Conservation (phyloP, 2,797 vertebrate genomes). For the Tachyglossus aculeatus region DNA sequence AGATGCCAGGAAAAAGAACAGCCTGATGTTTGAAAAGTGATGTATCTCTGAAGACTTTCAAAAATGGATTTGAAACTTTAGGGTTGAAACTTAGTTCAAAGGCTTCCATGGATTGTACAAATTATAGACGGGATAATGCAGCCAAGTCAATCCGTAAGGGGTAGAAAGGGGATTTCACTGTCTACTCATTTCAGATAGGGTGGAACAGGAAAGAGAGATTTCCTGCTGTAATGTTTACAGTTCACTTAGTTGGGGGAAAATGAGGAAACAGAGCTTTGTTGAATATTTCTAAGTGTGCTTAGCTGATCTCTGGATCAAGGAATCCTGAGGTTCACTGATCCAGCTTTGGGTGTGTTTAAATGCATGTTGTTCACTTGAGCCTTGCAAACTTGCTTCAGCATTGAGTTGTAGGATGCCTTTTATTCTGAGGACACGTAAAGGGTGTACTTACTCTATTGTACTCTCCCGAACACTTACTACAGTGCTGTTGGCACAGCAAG, state of each 20-base stretch:
- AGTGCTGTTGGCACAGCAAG: no score
- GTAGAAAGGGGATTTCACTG: neutral
- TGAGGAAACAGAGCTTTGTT: neutral
- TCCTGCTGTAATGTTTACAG: neutral
- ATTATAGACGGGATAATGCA: neutral
- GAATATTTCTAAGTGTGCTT: neutral
- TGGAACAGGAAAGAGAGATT: constrained; percentile 5
- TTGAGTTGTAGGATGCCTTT: no score
- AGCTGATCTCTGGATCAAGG: neutral
- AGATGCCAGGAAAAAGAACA: neutral
- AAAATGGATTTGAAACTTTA: constrained; percentile 1
- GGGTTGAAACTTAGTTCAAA: constrained; percentile 11
- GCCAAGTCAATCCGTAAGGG: constrained; percentile 1
- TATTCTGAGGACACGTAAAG: no score
- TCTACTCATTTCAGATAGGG: neutral
- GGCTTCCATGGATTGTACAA: neutral
- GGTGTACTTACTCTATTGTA: no score
- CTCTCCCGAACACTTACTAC: no score
- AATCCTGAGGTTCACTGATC: neutral
- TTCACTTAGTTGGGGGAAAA: neutral
- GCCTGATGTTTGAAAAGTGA: neutral
- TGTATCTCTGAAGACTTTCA: constrained; percentile 27
- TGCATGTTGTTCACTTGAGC: no score
- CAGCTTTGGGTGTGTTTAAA: neutral
- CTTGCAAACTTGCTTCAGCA: no score